phyloP scores from a whole-genome alignment of 2,888 invertebrate species.

The Tanytarsus gracilentus region DNA sequence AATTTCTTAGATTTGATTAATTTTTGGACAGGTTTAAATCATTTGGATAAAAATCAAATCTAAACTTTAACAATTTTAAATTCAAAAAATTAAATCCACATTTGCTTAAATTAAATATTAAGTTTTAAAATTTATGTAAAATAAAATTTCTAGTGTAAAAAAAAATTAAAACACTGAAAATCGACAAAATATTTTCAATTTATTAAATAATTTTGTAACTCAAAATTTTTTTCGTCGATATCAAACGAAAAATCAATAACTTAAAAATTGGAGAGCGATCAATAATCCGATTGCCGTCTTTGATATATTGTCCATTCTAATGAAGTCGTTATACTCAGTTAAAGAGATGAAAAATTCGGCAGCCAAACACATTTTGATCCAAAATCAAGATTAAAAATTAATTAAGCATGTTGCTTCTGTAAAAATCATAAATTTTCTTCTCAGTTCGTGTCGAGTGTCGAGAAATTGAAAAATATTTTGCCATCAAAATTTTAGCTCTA shows the following conservation, averaged over 20 bases:
- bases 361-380: not conserved
- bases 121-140: too few relatives aligned
- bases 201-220: not conserved
- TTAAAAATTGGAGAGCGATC: not conserved
- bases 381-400: conserved; percentile 11
- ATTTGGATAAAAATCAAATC: too few relatives aligned
- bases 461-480: not conserved
- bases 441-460: not conserved
- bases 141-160: too few relatives aligned
- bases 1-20: too few relatives aligned
- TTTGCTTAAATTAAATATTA: too few relatives aligned
- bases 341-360: not conserved
- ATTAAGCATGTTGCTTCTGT: conserved; percentile 8
- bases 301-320: not conserved
- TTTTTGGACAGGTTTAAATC: too few relatives aligned
- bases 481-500: not conserved
- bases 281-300: conserved; percentile 4
- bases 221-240: not conserved
- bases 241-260: too few relatives aligned
- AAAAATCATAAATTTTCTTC: conserved; percentile 8
- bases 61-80: too few relatives aligned
- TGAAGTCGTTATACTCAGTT: not conserved
- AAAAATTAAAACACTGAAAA: too few relatives aligned
- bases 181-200: too few relatives aligned
- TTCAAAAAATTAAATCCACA: too few relatives aligned